Base-by-base conservation (phyloP, 2,797 vertebrate species). In the Ctenopoma multispine region DNA sequence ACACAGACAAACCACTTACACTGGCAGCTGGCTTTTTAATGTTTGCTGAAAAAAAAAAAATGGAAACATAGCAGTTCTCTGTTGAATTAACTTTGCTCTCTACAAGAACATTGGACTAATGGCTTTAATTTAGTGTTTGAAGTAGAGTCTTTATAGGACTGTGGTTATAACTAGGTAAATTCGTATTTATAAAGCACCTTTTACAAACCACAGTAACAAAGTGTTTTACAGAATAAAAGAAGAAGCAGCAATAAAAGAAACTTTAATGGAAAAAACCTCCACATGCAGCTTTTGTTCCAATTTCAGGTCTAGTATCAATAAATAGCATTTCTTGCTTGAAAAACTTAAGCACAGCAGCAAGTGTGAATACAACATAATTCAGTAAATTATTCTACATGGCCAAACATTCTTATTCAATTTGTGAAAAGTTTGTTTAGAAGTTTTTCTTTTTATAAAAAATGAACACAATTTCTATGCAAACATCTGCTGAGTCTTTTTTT, bases 1-100 rank as follows among this genome's bases (percentile, higher is more conserved):
- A 47, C 72, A 36, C 62, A 74, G 31, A 77, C 58, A 74, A 64
- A 66, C 64, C 81, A 85, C 79, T 84, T 77, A 67, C 56, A 78
- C 65, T 15, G 38, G 75, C 87, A 90, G 90, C 89, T 87, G 82
- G 69, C 83, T 87, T 82, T 85, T 88, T 82, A 88, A 66, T 66
- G 80, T 90, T 90, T 85, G 82, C 72, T 72, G 72, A 67, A 70
- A 78, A 61, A 83, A 67, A 70, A 78, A 61, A 83, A 79, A 83
- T 43, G 24, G 63, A 90, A 87, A 81, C 66, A 66, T 20, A 13
- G 58, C 4, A n/a, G 57, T 70, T 81, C 58, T 53, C 63, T 41
- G 72, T 69, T 76, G 75, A 84, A 88, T 86, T 82, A 77, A 84
- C 79, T 82, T 66, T 57, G 68, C 72, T 82, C 84, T 85, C 63